A percentile compares a stretch with the other conserved stretches of the same genome.
Evolutionary conservation across 2,113 vertebrate species (phyloP).

Genomic region (Lepisosteus oculatus): DNA sequence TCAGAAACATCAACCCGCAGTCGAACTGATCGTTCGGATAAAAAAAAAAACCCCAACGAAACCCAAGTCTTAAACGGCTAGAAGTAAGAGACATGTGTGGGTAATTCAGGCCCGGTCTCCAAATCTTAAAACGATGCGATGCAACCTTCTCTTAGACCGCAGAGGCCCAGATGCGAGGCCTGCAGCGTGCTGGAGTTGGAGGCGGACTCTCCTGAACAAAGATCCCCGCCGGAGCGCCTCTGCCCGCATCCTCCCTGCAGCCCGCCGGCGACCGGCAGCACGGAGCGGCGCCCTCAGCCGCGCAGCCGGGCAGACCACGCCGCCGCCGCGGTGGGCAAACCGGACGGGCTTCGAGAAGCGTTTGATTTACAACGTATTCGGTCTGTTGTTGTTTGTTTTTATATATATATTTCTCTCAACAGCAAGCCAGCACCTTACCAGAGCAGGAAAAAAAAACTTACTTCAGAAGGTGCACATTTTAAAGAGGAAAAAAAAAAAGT

Average conservation of each 20-base stretch:
- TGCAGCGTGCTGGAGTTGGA: slow-evolving; percentile 33
- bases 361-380: too few relatives aligned
- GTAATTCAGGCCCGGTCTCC: slow-evolving; percentile 6
- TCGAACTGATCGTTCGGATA: not conserved
- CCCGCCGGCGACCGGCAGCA: not conserved
- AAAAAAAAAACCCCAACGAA: not conserved
- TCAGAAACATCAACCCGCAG: not conserved
- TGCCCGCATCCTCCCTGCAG: not conserved
- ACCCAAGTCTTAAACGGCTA: not conserved
- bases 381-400: too few relatives aligned
- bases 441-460: too few relatives aligned
- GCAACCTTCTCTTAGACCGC: slow-evolving; percentile 14
- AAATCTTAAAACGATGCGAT: not conserved
- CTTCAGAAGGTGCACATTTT: too few relatives aligned
- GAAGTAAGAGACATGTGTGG: not conserved
- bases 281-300: not conserved
- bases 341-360: not conserved
- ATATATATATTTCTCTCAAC: not conserved
- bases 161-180: slow-evolving; percentile 57
- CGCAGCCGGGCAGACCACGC: not conserved
- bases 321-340: not conserved
- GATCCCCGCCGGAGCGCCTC: slow-evolving; percentile 16
- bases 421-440: not conserved
- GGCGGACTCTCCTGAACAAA: slow-evolving; percentile 39
- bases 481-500: too few relatives aligned